Base-by-base conservation (phyloP, 2,113 vertebrate species). In the Lathamus discolor region DNA sequence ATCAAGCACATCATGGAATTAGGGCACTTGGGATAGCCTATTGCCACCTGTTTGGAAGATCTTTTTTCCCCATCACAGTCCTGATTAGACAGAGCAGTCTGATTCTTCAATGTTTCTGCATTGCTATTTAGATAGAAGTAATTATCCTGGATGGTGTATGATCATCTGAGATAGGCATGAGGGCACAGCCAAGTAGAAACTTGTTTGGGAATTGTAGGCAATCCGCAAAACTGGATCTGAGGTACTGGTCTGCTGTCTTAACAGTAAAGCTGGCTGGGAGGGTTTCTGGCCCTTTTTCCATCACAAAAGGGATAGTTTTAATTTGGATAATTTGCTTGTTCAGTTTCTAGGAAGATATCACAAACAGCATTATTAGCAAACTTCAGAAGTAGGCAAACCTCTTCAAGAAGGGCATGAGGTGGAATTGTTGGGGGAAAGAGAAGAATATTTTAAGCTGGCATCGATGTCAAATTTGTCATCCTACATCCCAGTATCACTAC, bases 1-100 rank as follows among this genome's bases (percentile, higher is more conserved):
- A 49, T 80, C 0, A 1, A 69, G 29, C 15, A 37, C 0, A 0
- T 19, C 12, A 17, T 1, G 3, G 66, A 52, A 61, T 11, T 35
- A 55, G 27, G 13, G 19, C 51, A 39, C 25, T 52, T 82, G 24
- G 12, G 14, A 49, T 67, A 41, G 44, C 0, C 0, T 24, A 39
- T 24, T 83, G 8, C 55, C 39, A 51, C 6, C 17, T 17, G 4
- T 78, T 57, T 62, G 27, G 19, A 77, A 93, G 35, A 52, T n/a
- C 10, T 69, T 68, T 64, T 86, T 66, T 43, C 11, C 17, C n/a
- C 6, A 11, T n/a, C 5, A 17, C 81, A 85, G 28, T 48, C 25
- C 24, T 55, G 4, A 17, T 51, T 62, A 69, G 44, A 51, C 10
- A 31, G 44, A 85, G 23, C 9, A 46, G 17, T 31, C 35, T 57